These are phyloP conservation scores for Opisthocomus hoazin DNA, from an alignment of 2,113 vertebrate genomes.

Conservation along the genomic window DNA sequence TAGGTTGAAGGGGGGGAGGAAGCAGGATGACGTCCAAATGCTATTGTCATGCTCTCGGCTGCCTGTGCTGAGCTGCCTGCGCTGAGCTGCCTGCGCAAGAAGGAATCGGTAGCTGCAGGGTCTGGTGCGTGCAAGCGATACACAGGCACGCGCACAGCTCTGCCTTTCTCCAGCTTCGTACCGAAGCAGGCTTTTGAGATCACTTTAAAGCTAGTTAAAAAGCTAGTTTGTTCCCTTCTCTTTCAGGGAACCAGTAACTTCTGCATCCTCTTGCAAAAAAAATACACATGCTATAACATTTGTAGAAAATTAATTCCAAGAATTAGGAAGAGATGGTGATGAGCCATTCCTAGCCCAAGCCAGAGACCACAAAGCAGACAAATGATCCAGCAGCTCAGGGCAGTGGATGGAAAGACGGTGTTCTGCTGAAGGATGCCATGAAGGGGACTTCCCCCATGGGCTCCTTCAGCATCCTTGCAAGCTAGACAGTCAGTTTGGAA, in stretches of 20 bases:
- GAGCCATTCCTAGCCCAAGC: background rate
- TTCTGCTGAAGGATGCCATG: background rate
- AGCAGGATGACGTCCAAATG: constrained; percentile 21
- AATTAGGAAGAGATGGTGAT: background rate
- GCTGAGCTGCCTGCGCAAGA: background rate
- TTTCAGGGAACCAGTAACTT: no score
- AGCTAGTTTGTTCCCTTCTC: no score
- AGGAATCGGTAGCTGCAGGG: constrained; percentile 53
- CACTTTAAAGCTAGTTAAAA: background rate
- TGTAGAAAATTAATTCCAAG: background rate
- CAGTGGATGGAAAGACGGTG: background rate
- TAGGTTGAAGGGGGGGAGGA: constrained; percentile 19
- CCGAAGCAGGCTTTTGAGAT: background rate
- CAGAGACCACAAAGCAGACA: background rate
- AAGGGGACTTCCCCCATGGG: background rate
- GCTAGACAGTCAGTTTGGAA: background rate
- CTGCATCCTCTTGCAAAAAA: no score
- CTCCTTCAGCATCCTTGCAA: background rate
- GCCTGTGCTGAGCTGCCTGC: background rate
- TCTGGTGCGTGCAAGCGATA: background rate
- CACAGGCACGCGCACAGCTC: background rate
- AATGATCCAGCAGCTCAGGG: background rate
- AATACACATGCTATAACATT: rapidly evolving
- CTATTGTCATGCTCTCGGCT: constrained; percentile 29
- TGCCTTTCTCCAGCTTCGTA: background rate